Base-by-base conservation (phyloP, 2,113 vertebrate species). In the Albula glossodonta region DNA sequence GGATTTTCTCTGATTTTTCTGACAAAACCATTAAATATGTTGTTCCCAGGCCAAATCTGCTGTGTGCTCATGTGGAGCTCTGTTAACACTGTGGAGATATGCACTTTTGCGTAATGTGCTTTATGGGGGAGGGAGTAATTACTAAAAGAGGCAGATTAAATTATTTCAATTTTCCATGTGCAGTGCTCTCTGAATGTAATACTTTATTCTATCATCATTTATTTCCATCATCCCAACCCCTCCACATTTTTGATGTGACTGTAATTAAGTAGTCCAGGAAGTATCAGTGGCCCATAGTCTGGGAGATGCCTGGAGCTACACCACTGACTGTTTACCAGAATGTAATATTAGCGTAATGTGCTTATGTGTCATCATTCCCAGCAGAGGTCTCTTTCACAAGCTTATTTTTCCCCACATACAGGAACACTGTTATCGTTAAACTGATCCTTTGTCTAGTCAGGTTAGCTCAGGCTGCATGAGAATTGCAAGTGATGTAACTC, bases 271-370 rank as follows among this genome's bases (percentile, higher is more conserved):
- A 22, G 51, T 17, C 80, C 50, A 50, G 50, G 22, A 52, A 25
- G 8, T 80, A 49, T 41, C 41, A 12, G 25, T 3, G 77, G 77
- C 31, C 7, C 15, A 41, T 15, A 19, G 57, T 89, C 78, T 84
- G 22, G 79, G 83, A 84, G 83, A 82, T 57, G 66, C 51, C 60
- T 25, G 19, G 80, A 31, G 7, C n/a, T 66, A 52, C 17, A 51
- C 13, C 48, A 22, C 12, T 84, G 83, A 89, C 49, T 81, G 85
- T 84, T 89, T 84, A 83, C 88, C 78, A 84, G 86, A 81, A 82
- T 9, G 13, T 51, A 53, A 48, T 13, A 6, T 78, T 85, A 51
- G 22, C 9, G 15, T 87, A 84, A 81, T 80, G 52, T 83, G 78
- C 74, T 78, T 25, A 86, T 56, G n/a, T 83, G 41, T 25, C 10